Base-by-base conservation (phyloP, 2,797 vertebrate species). In the Geotria australis region DNA sequence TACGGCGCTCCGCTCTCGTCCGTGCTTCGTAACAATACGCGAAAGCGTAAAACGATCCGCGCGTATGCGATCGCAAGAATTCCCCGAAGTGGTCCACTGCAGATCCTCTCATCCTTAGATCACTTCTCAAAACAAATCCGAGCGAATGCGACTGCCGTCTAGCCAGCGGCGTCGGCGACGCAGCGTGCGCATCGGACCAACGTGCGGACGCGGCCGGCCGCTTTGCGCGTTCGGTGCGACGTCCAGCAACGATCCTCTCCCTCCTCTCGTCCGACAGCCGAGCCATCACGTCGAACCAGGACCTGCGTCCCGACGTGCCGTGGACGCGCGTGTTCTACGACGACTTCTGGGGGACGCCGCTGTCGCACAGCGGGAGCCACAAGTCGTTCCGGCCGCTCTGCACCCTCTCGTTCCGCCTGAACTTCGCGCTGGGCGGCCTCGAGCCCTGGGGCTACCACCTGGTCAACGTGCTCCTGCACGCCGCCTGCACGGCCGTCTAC, bases 221-320 rank as follows among this genome's bases (percentile, higher is more conserved):
- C 38, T 38, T 38, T 38, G 24, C 38, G 24, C 24, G 24, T 38
- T 24, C 24, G 24, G 38, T 38, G 24, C 24, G 38, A 38, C 24
- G 5, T 38, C 5, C 38, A 38, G 24, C 7, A 7, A 53, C 14
- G 14, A 6, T 53, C 49, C 49, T 14, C 49, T 53, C 14, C 14
- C 14, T 14, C 14, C 49, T 53, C 14, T 53, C 14, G 11, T 14
- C 53, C 14, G 11, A 11, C 64, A 98, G 91, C 73, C 88, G 91
- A 65, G 91, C 91, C 58, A 95, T 98, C 76, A 98, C 89, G 76
- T 93, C 85, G 59, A 98, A 98, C 71, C 91, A 93, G 67, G 89
- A 98, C 69, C 81, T 98, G 61, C 80, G 94, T 47, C 81, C 85
- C 1, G 91, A 95, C 72, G 95, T 85, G 0, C 85, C 88, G 0